phyloP scores from a whole-genome alignment of 2,797 vertebrate species.

The Enteromius trimaculatus region DNA sequence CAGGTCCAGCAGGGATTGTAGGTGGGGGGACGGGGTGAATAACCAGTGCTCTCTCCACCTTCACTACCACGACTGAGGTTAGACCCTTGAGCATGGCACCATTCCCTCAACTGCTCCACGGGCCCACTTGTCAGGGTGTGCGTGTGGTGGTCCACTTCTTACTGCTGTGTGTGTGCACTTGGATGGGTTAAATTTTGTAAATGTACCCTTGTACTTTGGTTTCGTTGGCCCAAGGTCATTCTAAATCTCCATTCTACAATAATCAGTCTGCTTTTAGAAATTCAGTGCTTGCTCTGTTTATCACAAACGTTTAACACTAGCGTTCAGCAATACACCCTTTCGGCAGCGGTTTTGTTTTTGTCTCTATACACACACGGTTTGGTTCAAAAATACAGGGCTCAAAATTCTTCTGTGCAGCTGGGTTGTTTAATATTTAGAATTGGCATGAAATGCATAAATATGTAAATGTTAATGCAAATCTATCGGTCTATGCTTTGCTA shows the following conservation, averaged over 20 bases:
- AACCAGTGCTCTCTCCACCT: too few species aligned
- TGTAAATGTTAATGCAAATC: background rate
- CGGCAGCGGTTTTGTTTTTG: background rate
- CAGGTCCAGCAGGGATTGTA: too few species aligned
- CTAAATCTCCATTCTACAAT: conserved; percentile 5
- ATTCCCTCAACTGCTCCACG: too few species aligned
- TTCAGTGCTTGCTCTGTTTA: background rate
- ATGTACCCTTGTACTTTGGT: too few species aligned
- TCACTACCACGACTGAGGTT: too few species aligned
- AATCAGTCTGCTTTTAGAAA: background rate
- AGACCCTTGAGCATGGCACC: too few species aligned
- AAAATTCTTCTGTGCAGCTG: background rate
- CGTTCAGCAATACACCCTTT: background rate
- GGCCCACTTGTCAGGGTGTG: too few species aligned
- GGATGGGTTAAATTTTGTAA: too few species aligned
- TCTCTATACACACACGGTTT: background rate
- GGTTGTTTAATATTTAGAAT: background rate
- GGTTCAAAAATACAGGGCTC: background rate
- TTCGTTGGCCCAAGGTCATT: too few species aligned
- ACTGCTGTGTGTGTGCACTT: too few species aligned
- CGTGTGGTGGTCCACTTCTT: too few species aligned
- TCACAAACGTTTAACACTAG: background rate
- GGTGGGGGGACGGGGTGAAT: too few species aligned
- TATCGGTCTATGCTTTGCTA: background rate
- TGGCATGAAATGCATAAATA: background rate